Conservation (phyloP, 64 coral and sea anemone species). For the Montipora cactus region DNA sequence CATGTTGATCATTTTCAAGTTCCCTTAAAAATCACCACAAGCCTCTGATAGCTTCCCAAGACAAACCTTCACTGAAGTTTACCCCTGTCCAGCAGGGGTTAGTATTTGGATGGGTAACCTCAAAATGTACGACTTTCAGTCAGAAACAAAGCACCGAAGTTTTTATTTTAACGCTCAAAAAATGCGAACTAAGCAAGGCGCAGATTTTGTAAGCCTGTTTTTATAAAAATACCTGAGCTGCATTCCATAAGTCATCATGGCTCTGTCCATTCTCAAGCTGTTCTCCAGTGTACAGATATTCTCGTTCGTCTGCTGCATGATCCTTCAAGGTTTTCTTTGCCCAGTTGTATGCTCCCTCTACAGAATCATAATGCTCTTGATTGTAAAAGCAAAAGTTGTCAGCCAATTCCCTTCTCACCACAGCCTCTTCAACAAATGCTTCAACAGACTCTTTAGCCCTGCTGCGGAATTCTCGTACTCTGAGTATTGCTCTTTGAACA, state of each 20-base stretch:
- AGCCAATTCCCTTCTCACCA: constrained; percentile 74
- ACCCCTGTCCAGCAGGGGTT: no score
- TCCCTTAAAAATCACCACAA: no score
- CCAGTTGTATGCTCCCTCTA: constrained; percentile 67
- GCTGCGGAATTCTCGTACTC: constrained; percentile 44
- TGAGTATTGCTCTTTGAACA: constrained; percentile 76
- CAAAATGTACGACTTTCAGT: no score
- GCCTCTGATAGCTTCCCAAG: no score
- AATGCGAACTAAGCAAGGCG: no score
- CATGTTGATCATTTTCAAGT: no score
- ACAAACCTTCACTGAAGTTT: no score
- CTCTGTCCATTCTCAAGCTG: constrained; percentile 67
- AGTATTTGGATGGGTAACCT: no score
- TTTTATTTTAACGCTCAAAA: no score
- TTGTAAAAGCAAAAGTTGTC: constrained; percentile 82
- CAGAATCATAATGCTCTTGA: constrained; percentile 72
- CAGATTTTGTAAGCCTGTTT: no score
- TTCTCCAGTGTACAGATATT: constrained; percentile 73
- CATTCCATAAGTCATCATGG: constrained; percentile 88
- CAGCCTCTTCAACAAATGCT: constrained; percentile 77
- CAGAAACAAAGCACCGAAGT: no score
- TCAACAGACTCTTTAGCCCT: constrained; percentile 80
- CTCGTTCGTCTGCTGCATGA: constrained; percentile 68
- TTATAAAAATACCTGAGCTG: constrained; percentile 67
- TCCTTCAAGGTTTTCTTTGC: constrained; percentile 72